Base-by-base conservation (phyloP, 2,888 invertebrate genomes). In the Patella depressa region DNA sequence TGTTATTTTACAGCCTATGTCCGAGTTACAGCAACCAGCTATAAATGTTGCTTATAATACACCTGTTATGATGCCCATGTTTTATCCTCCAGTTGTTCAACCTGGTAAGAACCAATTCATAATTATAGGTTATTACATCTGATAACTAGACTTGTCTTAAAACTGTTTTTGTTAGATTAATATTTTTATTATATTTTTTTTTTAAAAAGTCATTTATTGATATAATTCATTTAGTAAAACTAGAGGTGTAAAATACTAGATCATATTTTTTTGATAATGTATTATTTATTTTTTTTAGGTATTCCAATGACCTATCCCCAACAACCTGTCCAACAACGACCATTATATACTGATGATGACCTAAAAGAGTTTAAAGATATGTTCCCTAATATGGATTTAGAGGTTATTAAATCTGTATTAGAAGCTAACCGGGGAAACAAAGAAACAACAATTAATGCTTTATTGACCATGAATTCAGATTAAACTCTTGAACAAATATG, bases 371-470 rank as follows among this genome's bases (percentile, higher is more conserved):
- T 98, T 84, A 95, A 95, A 89, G 98, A 98, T 92, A 98, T 98
- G 97, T 98, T 99, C 93, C 98, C 98, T 1, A 95, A 95, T 89
- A 95, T 98, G 89, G 98, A 98, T 89, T 95, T 95, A 84, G 97
- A 98, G 88, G 97, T 98, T 7, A 95, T 98, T 78, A 96, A 95
- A 90, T 96, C 97, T 0, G 96, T 98, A 34, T 94, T 96, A 88
- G 97, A 97, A 91, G 96, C 95, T 5, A 97, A 97, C 90, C 93
- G 94, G 71, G 97, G 97, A 1, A 96, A 97, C 91, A 97, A 97
- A 89, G 97, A 97, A 89, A 94, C 95, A 17, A 96, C 97, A 11
- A 96, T 98, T 87, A 97, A 97, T 93, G 96, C 96, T 0, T 93
- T 98, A 77, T 93, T 98, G 71, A 96, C 96, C 91, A 96, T 98